These are phyloP conservation scores for Thaumetopoea pityocampa DNA, from an alignment of 1,140 invertebrate species.

Conservation along the genomic window DNA sequence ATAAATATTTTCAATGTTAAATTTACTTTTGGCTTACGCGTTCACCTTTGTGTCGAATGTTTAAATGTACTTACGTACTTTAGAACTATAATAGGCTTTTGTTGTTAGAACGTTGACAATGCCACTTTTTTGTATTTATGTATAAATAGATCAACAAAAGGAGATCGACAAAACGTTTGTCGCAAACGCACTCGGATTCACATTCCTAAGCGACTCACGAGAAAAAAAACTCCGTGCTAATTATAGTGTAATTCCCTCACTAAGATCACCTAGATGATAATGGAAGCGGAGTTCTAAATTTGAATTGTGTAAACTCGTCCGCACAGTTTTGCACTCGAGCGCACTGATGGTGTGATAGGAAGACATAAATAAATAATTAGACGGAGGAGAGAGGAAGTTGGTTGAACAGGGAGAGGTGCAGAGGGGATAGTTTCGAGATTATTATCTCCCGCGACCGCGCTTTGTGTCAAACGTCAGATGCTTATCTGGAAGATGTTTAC, in stretches of 20 bases:
- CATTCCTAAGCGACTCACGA: constrained; percentile 5
- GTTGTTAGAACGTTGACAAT: constrained; percentile 9
- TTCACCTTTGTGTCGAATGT: no score
- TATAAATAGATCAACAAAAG: constrained; percentile 4
- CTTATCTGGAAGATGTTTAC: constrained; percentile 70
- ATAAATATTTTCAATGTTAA: no score
- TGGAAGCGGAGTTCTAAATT: constrained; percentile 55
- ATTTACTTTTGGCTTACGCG: no score
- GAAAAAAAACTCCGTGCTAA: constrained; percentile 22
- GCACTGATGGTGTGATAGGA: constrained; percentile 65
- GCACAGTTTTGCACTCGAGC: constrained; percentile 57
- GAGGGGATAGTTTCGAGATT: constrained; percentile 57
- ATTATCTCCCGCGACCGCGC: constrained; percentile 64
- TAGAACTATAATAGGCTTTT: constrained; percentile 4
- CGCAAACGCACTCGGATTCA: constrained; percentile 6
- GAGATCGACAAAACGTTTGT: constrained; percentile 10
- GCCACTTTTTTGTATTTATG: constrained; percentile 8
- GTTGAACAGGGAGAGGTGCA: constrained; percentile 15
- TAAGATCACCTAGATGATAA: constrained; percentile 60
- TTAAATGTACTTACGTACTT: constrained; percentile 3
- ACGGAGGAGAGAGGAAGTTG: constrained; percentile 43
- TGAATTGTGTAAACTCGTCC: constrained; percentile 52
- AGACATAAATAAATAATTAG: constrained; percentile 72
- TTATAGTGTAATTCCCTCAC: constrained; percentile 36
- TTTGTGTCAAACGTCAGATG: constrained; percentile 75